A percentile compares a stretch with the other conserved stretches of the same genome.
Evolutionary conservation across 2,113 vertebrate genomes (phyloP).

Genomic region (Dasypus novemcinctus): DNA sequence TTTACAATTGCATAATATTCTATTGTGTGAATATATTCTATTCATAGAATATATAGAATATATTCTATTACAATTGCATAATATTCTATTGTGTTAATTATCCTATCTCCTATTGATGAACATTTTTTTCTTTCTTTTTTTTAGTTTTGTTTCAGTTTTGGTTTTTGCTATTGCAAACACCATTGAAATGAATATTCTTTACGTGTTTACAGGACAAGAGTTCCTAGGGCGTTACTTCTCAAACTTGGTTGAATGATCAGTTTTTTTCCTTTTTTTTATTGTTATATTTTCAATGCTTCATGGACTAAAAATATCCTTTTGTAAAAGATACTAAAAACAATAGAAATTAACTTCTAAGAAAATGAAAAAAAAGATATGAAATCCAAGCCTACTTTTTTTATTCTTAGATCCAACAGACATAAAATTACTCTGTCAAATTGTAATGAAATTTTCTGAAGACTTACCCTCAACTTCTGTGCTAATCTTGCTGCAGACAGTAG

Average conservation of each 20-base stretch:
- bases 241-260: background rate
- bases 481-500: background rate
- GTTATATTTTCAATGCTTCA: background rate
- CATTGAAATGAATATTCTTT: background rate
- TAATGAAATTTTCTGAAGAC: background rate
- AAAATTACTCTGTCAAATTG: background rate
- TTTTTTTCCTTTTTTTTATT: background rate
- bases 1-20: too few relatives aligned
- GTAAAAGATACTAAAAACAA: background rate
- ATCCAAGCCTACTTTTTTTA: background rate
- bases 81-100: background rate
- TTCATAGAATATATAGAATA: too few relatives aligned
- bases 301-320: background rate
- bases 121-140: background rate
- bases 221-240: background rate
- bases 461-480: background rate
- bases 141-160: background rate
- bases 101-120: background rate
- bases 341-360: background rate
- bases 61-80: too few relatives aligned
- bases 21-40: background rate
- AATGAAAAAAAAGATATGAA: background rate
- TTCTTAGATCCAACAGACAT: background rate
- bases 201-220: background rate
- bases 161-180: background rate